Percentiles rank a stretch among this genome's conserved stretches.
Evolutionary conservation across 2,113 vertebrate genomes (phyloP).

Genomic region (Rhea americana): DNA sequence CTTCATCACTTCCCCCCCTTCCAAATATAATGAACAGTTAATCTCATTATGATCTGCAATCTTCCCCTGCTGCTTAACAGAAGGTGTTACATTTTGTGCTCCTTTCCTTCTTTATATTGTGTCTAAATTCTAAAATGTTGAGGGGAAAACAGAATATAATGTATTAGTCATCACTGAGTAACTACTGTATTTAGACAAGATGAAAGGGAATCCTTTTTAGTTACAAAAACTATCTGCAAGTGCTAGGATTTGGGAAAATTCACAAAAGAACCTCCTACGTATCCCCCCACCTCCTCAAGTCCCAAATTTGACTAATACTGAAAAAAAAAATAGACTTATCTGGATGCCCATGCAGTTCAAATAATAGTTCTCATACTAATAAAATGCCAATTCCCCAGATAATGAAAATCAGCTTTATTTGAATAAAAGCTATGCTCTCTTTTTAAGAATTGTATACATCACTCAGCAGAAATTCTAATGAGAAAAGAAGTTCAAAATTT

Average conservation of each 20-base stretch:
- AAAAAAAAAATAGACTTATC: neutral
- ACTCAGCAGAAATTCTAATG: neutral
- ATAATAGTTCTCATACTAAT: neutral
- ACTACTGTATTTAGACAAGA: neutral
- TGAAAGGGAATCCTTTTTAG: neutral
- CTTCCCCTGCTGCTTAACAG: slow-evolving; percentile 5
- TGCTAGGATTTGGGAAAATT: neutral
- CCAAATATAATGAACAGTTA: neutral
- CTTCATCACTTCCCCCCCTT: neutral
- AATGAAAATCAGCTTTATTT: neutral
- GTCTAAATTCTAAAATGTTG: slow-evolving; percentile 15
- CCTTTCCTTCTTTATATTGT: neutral
- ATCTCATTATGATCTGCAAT: neutral
- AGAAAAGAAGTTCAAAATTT: neutral
- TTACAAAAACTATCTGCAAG: neutral
- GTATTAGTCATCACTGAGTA: neutral
- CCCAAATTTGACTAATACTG: neutral
- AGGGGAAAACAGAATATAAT: neutral
- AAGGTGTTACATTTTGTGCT: slow-evolving; percentile 19
- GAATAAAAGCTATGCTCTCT: neutral
- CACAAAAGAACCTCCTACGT: neutral
- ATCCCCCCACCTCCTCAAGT: neutral
- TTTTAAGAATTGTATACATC: neutral
- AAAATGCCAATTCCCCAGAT: neutral
- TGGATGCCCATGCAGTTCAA: neutral